Evolutionary conservation across 2,797 vertebrate species (phyloP), one percentile per base, ranked within the genome.

Genomic region (Sebastes diaconus): DNA sequence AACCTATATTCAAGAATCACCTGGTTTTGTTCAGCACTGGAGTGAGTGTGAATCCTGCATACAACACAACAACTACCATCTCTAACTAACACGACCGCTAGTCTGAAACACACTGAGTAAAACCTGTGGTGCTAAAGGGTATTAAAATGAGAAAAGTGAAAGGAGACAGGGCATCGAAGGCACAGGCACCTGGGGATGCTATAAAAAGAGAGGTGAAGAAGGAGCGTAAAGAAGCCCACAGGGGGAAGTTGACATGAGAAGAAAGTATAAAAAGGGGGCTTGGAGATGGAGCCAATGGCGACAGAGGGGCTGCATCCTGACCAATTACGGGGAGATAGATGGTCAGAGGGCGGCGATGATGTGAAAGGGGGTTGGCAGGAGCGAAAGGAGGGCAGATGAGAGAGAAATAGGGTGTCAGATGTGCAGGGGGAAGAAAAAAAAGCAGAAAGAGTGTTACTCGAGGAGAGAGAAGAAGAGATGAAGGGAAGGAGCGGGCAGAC

Each of bases 321-420:
- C 84, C 88, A 84, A 88, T 93, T 92, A 91, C 80, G 84, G 87
- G 76, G 80, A 82, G 81, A 88, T 75, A 59, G 73, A 79, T 73
- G 87, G 88, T 91, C 84, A 88, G 68, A 84, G 87, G 85, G 75
- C 77, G 58, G 72, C 1, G 30, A 68, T 46, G 68, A 76, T 88
- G 88, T 81, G 81, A 86, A 91, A 83, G 67, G 69, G 25, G 71
- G 36, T 73, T 88, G 87, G 76, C 80, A 84, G 80, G 34, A 71
- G 68, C 58, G 54, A 88, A 66, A 73, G 22, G 65, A 59, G 60
- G 66, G 30, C 68, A 87, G 87, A 87, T 78, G 75, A 77, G 65
- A 76, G 69, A 78, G 82, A 75, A 86, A 85, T 52, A 50, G 75
- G 66, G 73, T 83, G 84, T 88, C 86, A 88, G 81, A 80, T 85